These are phyloP conservation scores for Antigone vipio DNA, from an alignment of 2,113 vertebrate genomes.

Conservation along the genomic window DNA sequence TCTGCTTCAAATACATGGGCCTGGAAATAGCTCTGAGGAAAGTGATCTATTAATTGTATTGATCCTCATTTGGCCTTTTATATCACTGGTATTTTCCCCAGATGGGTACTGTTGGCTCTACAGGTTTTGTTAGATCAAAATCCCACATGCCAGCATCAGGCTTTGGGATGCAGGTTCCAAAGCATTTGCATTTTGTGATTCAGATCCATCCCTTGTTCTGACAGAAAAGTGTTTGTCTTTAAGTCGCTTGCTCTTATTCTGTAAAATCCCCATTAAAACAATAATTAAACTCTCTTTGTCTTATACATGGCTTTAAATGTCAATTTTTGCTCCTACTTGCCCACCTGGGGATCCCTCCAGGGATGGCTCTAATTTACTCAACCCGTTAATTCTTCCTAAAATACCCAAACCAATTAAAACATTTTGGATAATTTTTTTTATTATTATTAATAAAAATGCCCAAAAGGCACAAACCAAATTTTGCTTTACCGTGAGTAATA, in stretches of 20 bases:
- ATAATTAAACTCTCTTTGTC: neutral
- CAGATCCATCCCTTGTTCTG: neutral
- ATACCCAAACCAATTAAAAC: neutral
- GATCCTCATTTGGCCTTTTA: neutral
- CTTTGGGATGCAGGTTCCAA: neutral
- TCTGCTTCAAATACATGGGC: neutral
- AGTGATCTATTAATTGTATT: constrained; percentile 1
- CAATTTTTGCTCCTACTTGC: neutral
- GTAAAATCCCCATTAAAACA: neutral
- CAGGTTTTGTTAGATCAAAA: neutral
- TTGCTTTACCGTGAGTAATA: neutral
- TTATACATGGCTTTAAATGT: neutral
- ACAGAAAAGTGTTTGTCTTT: neutral
- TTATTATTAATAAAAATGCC: neutral
- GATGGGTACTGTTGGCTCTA: neutral
- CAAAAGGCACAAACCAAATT: neutral
- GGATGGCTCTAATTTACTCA: neutral
- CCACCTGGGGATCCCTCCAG: neutral
- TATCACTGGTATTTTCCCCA: neutral
- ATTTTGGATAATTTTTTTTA: neutral
- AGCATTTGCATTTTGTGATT: neutral
- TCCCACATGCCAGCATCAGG: neutral
- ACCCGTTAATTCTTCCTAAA: neutral
- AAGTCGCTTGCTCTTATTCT: neutral
- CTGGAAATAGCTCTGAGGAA: neutral